Evolutionary conservation across 2,797 vertebrate genomes (phyloP).

Genomic region (Sebastolobus alascanus): DNA sequence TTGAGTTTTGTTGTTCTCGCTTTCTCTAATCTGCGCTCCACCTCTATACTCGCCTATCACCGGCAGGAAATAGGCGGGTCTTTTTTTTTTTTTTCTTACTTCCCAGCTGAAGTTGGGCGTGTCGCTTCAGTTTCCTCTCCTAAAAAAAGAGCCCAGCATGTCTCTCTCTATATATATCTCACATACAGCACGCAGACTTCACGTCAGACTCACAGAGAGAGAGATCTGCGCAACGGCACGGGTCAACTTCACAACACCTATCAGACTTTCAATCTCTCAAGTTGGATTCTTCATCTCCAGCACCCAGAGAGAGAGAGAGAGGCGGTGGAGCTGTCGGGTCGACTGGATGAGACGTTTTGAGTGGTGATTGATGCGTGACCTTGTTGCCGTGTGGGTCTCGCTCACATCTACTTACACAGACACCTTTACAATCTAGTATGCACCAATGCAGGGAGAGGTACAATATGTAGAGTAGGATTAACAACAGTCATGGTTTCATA

Average conservation of each 20-base stretch:
- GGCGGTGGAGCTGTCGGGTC: constrained; percentile 4
- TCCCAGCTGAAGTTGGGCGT: constrained; percentile 71
- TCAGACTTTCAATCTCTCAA: constrained; percentile 24
- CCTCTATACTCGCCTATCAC: constrained; percentile 43
- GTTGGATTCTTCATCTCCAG: constrained; percentile 6
- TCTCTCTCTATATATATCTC: constrained; percentile 32
- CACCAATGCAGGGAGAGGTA: not conserved
- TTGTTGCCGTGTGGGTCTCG: constrained; percentile 15
- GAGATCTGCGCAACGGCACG: not conserved
- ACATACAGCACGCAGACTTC: constrained; percentile 5
- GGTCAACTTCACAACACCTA: constrained; percentile 7
- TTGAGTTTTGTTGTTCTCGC: constrained; percentile 23
- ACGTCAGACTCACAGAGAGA: not conserved
- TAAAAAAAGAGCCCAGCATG: constrained; percentile 49
- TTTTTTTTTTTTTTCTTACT: constrained; percentile 46
- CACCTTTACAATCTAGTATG: not conserved
- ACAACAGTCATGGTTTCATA: not conserved
- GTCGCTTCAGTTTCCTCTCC: constrained; percentile 72
- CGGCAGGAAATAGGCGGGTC: constrained; percentile 73
- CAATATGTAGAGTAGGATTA: not conserved
- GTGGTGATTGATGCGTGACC: constrained; percentile 49
- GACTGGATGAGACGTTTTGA: constrained; percentile 14
- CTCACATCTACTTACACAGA: not conserved
- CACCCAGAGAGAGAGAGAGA: constrained; percentile 2
- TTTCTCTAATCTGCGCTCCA: constrained; percentile 43